Base-by-base conservation (phyloP, 2,113 vertebrate species). In the Ia io region DNA sequence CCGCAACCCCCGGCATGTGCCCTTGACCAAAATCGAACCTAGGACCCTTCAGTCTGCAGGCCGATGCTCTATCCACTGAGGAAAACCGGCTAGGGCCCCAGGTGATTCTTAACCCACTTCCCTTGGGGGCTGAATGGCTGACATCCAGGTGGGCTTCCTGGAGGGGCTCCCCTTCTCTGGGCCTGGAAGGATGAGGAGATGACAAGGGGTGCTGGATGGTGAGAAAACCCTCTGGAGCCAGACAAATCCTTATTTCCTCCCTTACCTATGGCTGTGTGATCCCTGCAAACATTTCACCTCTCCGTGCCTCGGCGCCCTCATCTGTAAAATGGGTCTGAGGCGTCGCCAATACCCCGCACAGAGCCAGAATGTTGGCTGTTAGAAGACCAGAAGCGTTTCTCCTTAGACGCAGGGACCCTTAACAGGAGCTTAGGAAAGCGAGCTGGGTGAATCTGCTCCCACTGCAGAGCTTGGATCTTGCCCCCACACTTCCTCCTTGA, bases 321-420 rank as follows among this genome's bases (percentile, higher is more conserved):
- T 42, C 79, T 70, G 67, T 76, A 18, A 63, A 83, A n/a, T 71
- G 28, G 23, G 42, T 28, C 67, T n/a, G 49, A 59, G 69, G 37
- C 4, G 1, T 32, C 11, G 2, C 35, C 4, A 7, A 6, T 13
- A 6, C 76, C 35, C 1, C 37, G 59, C 23, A 32, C 20, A 14
- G 47, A 47, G 53, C 22, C 3, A 18, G 67, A 42, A 25, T 9
- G 1, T 14, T 2, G 2, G 76, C 42, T 14, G 4, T 28, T 5
- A 0, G 5, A n/a, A n/a, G 84, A 11, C 16, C 42, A 20, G 3
- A 6, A 4, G 3, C 0, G 4, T 2, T 18, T 42, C 17, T 47
- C 32, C 5, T 13, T 0, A 2, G 35, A 51, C 2, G 0, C 32
- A 59, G 17, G 28, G 18, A 37, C 12, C 9, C 37, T 9, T 4